Evolutionary conservation across 1,140 invertebrate genomes (phyloP), one percentile per base, ranked within the genome.

Genomic region (Papilio polytes): DNA sequence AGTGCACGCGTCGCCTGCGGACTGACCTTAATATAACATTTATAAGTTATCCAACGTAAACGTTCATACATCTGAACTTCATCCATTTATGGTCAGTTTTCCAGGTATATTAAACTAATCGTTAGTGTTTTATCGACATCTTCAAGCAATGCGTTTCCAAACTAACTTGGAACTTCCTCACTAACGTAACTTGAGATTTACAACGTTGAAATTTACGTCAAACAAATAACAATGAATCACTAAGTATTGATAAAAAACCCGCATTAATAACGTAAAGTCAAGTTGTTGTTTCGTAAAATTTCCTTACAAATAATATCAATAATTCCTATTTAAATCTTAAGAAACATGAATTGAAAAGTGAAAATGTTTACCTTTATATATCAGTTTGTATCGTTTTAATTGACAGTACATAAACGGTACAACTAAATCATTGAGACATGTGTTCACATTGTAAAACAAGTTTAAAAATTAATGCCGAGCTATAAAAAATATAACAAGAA

Each of bases 401-500:
- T 70, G 26, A 18, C 22, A 36, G 12, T 7, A 70, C 20, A 26
- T 63, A 22, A 22, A 63, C n/a, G 59, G 26, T 6, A 31, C 63
- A 26, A 15, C 22, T 66, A 66, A 70, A 70, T 70, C 26, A 70
- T 36, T 70, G 63, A 26, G 63, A 70, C 63, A 70, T 70, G 13
- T 70, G 63, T 70, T 70, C 22, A 70, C 63, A 70, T 70, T 70
- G 63, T 70, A 70, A 31, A 70, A 70, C 63, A 18, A 70, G 63
- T 70, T 31, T 15, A 1, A 70, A 70, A 36, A 70, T 70, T 36
- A 70, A 70, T 70, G 63, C 10, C 59, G 10, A 63, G 12, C 22
- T 15, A 31, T 15, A 70, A 70, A 36, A 70, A 70, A 70, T 70
- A 36, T 31, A 70, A 70, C 22, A 0, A 31, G 63, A 31, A 36